phyloP scores from a whole-genome alignment of 1,140 invertebrate species.

The Sarcophaga peregrina region DNA sequence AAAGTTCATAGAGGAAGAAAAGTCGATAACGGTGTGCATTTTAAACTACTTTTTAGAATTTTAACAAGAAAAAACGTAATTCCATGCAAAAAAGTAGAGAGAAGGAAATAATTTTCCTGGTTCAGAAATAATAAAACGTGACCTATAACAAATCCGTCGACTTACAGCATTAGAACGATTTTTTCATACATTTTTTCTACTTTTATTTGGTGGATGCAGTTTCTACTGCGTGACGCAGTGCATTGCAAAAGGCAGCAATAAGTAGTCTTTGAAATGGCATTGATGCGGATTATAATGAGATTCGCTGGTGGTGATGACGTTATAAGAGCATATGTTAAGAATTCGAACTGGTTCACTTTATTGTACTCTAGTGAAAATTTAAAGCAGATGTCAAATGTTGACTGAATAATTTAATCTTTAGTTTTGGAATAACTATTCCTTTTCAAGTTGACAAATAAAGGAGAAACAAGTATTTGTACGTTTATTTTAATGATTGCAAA shows the following conservation, averaged over 20 bases:
- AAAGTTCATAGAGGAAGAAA: too few species aligned
- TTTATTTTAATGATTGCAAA: background rate
- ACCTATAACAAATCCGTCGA: slow-evolving; percentile 31
- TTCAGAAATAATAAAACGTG: slow-evolving; percentile 19
- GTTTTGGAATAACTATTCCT: background rate
- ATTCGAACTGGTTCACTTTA: background rate
- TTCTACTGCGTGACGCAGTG: background rate
- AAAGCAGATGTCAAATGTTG: slow-evolving; percentile 5
- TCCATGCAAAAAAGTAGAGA: background rate
- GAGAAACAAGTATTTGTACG: slow-evolving; percentile 14
- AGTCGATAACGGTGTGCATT: background rate
- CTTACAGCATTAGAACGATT: slow-evolving; percentile 19
- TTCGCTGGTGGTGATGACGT: background rate
- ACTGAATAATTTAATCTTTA: slow-evolving; percentile 4
- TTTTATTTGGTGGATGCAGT: slow-evolving; percentile 2
- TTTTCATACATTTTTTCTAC: slow-evolving; percentile 5
- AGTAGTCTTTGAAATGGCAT: too few species aligned
- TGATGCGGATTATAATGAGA: too few species aligned
- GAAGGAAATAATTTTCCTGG: background rate
- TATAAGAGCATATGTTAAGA: background rate
- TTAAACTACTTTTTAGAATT: slow-evolving; percentile 2
- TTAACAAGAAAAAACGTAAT: too few species aligned
- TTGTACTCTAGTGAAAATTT: background rate
- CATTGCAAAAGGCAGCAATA: background rate
- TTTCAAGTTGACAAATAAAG: background rate